Percentiles rank a stretch among this genome's conserved stretches.
Conservation (phyloP, 2,113 vertebrate genomes). For the Hippocampus mohnikei region DNA sequence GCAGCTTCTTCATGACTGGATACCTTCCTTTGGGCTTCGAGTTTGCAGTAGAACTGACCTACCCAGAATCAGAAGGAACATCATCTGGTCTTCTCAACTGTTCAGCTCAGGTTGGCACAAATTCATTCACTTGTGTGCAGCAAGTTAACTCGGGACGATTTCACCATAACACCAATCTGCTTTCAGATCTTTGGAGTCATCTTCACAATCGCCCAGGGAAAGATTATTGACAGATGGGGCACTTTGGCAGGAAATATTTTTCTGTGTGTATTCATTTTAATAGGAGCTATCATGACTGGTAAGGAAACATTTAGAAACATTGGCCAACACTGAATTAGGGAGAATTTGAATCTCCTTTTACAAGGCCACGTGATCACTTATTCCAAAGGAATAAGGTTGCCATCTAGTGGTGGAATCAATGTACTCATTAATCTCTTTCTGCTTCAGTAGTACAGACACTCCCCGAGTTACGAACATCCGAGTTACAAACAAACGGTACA, state of each 20-base stretch:
- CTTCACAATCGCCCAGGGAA: constrained; percentile 88
- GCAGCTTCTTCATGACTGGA: constrained; percentile 95
- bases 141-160: background rate
- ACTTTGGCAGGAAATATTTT: constrained; percentile 84
- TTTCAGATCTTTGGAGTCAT: constrained; percentile 90
- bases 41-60: constrained; percentile 92
- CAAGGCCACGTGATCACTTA: background rate
- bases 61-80: constrained; percentile 91
- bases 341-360: background rate
- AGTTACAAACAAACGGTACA: too few species aligned
- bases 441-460: too few species aligned
- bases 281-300: constrained; percentile 87
- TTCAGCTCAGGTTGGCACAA: constrained; percentile 83
- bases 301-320: constrained; percentile 18
- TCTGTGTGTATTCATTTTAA: constrained; percentile 80
- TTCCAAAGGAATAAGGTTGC: constrained; percentile 8
- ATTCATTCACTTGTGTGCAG: background rate
- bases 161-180: background rate
- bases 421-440: background rate
- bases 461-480: too few species aligned
- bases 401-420: constrained; percentile 40
- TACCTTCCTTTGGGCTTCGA: constrained; percentile 94
- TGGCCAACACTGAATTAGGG: background rate
- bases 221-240: constrained; percentile 81
- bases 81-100: constrained; percentile 94